A percentile compares a stretch with the other conserved stretches of the same genome.
Conservation (phyloP, 35 echinoderm and acorn worm species). For the Amphiura filiformis region DNA sequence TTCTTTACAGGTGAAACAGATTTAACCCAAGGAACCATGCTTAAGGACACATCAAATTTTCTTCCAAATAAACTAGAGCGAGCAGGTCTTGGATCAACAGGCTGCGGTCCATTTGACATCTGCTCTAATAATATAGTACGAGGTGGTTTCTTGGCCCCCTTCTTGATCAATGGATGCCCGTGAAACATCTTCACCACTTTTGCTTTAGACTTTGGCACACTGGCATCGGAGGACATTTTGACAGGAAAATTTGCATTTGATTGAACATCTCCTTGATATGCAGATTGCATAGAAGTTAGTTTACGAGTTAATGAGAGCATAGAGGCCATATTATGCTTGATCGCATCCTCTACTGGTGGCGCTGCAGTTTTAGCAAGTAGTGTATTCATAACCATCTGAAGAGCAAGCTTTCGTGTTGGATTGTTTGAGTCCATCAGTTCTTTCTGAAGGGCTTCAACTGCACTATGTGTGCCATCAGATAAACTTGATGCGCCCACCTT, state of each 20-base stretch:
- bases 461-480: neutral
- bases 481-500: neutral
- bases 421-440: neutral
- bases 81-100: conserved; percentile 32
- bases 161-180: conserved; percentile 6
- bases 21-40: neutral
- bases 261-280: no score
- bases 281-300: no score
- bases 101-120: neutral
- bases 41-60: neutral
- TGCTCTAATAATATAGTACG: neutral
- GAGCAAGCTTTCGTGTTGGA: neutral
- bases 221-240: neutral
- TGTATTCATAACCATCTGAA: conserved; percentile 4
- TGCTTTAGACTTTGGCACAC: neutral
- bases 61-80: conserved; percentile 17
- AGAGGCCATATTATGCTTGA: no score
- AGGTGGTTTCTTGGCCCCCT: neutral
- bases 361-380: no score
- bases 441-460: neutral
- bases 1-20: neutral
- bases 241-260: no score
- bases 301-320: no score
- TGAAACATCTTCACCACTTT: conserved; percentile 2
- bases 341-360: no score